Percentiles rank a stretch among this genome's conserved stretches.
phyloP scores from a whole-genome alignment of 1,140 invertebrate genomes.

The Argopecten irradians region DNA sequence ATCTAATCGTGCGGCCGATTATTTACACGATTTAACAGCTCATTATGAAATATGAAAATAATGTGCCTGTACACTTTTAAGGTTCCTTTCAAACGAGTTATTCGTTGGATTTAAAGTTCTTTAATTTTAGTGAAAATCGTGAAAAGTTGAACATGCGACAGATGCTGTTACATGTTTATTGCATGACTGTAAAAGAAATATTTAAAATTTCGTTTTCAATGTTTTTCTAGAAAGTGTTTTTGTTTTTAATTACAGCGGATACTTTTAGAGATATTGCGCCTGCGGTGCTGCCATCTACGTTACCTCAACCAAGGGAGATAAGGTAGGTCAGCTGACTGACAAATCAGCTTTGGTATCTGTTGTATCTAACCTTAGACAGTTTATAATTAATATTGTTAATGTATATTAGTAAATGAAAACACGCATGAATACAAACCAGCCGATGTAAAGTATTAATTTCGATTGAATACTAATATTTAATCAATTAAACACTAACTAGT shows the following conservation, averaged over 20 bases:
- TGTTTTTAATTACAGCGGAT: constrained; percentile 29
- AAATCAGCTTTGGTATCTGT: neutral
- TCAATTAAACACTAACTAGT: neutral
- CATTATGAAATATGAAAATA: too few relatives aligned
- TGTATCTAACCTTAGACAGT: neutral
- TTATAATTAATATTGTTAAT: neutral
- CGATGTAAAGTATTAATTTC: neutral
- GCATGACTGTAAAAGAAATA: neutral
- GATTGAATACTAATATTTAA: neutral
- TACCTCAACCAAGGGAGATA: constrained; percentile 34
- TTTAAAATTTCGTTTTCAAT: neutral
- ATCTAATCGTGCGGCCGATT: too few relatives aligned
- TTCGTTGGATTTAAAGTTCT: too few relatives aligned
- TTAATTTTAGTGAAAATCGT: too few relatives aligned
- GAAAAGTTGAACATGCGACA: too few relatives aligned
- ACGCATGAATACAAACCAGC: neutral
- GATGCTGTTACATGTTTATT: neutral
- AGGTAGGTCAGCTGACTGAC: neutral
- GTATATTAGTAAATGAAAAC: neutral
- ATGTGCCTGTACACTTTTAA: too few relatives aligned
- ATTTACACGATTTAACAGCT: too few relatives aligned
- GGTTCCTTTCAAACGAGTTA: too few relatives aligned
- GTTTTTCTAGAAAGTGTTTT: neutral
- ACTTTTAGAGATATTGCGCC: constrained; percentile 41
- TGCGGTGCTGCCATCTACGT: constrained; percentile 26